phyloP scores from a whole-genome alignment of 2,888 invertebrate genomes.

The Antitype chi region DNA sequence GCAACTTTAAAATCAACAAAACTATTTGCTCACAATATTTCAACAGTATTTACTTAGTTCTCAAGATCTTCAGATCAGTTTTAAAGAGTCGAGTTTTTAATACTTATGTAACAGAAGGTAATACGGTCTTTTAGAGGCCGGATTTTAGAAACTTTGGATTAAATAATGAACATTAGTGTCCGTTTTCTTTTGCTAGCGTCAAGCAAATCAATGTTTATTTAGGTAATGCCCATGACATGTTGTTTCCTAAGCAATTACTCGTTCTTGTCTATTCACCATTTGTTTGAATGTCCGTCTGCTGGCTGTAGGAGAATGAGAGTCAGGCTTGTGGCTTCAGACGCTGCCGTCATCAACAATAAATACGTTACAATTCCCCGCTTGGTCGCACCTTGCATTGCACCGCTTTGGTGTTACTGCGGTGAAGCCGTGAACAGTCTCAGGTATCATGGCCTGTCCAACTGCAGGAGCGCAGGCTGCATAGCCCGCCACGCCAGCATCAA shows the following conservation, averaged over 20 bases:
- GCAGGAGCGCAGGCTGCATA: too few relatives aligned
- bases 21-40: constrained; percentile 36
- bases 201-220: neutral
- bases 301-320: too few relatives aligned
- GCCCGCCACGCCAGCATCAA: too few relatives aligned
- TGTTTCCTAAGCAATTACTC: neutral
- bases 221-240: neutral
- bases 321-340: too few relatives aligned
- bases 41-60: constrained; percentile 36
- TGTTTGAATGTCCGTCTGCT: too few relatives aligned
- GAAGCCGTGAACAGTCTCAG: too few relatives aligned
- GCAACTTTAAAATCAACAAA: constrained; percentile 26
- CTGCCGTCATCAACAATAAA: too few relatives aligned
- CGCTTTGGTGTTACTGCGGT: too few relatives aligned
- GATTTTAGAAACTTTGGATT: neutral
- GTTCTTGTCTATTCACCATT: neutral
- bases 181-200: neutral
- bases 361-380: too few relatives aligned
- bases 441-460: too few relatives aligned
- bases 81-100: constrained; percentile 2
- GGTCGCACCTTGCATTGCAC: too few relatives aligned
- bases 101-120: constrained; percentile 12
- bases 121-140: neutral
- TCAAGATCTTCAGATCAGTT: constrained; percentile 23
- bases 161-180: neutral